Evolutionary conservation across 2,113 vertebrate species (phyloP).

Genomic region (Diadophis punctatus): DNA sequence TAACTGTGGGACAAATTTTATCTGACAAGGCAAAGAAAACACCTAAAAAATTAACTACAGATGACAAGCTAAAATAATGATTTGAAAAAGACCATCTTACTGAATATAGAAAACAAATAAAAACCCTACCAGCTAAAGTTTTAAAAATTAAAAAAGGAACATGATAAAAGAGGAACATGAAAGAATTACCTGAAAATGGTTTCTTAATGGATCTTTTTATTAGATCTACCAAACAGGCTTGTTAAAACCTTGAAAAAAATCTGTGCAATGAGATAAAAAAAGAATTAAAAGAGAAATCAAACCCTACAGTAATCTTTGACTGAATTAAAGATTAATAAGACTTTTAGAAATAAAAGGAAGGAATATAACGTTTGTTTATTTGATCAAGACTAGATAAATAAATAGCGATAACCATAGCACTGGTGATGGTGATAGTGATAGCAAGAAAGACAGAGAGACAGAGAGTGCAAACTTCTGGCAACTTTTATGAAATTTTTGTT

Average conservation of each 20-base stretch:
- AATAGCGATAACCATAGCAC: too few relatives aligned
- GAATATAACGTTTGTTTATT: neutral
- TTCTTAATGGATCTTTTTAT: neutral
- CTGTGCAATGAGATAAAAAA: neutral
- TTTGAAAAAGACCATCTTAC: neutral
- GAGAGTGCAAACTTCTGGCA: neutral
- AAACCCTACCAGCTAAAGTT: neutral
- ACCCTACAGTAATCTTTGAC: neutral
- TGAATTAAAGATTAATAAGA: neutral
- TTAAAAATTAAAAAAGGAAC: neutral
- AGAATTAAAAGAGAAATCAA: neutral
- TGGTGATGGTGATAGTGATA: too few relatives aligned
- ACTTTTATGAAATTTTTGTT: neutral
- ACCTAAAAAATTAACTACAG: neutral
- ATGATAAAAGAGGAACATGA: neutral
- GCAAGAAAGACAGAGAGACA: too few relatives aligned
- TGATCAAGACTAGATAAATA: neutral
- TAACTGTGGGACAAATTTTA: neutral
- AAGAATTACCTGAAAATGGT: neutral
- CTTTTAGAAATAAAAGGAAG: neutral
- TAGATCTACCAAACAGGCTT: neutral
- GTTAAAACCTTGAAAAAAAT: neutral
- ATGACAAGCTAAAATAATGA: neutral
- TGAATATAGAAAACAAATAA: neutral
- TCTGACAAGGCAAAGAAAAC: neutral